Evolutionary conservation across 2,113 vertebrate species (phyloP).

Genomic region (Cyprinus carpio): DNA sequence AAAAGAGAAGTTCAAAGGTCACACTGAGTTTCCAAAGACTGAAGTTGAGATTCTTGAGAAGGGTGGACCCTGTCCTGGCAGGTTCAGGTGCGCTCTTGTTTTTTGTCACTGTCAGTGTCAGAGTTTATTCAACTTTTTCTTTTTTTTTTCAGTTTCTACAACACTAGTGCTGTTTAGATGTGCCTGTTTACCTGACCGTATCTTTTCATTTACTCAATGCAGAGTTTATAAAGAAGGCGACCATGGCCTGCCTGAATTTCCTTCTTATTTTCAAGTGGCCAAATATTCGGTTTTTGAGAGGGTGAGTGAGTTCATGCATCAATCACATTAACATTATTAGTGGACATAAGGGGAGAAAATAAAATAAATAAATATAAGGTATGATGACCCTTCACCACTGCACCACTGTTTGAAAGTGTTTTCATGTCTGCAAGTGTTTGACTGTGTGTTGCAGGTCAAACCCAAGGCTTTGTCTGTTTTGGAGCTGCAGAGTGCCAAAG

Average conservation of each 20-base stretch:
- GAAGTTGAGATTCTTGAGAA: background rate
- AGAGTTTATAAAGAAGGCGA: slow-evolving; percentile 69
- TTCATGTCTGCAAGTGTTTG: too few relatives aligned
- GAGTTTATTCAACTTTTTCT: background rate
- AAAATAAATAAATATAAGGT: background rate
- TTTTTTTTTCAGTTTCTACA: background rate
- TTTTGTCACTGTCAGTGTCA: background rate
- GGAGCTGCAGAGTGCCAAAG: slow-evolving; percentile 78
- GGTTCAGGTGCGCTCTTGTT: slow-evolving; percentile 62
- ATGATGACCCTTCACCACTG: background rate
- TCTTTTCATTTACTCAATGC: slow-evolving; percentile 49
- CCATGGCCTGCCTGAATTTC: slow-evolving; percentile 64
- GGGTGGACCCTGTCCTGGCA: slow-evolving; percentile 19
- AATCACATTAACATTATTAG: background rate
- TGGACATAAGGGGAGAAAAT: background rate
- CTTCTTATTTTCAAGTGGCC: slow-evolving; percentile 80
- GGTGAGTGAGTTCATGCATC: slow-evolving; percentile 60
- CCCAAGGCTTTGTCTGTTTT: slow-evolving; percentile 58
- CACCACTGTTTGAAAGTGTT: background rate
- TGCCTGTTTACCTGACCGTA: background rate
- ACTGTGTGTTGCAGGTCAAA: slow-evolving; percentile 45
- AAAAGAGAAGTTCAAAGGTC: slow-evolving; percentile 2
- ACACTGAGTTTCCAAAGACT: background rate
- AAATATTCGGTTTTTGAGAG: slow-evolving; percentile 81
- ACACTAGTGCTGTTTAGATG: background rate